These are phyloP conservation scores for Forpus xanthops DNA, from an alignment of 2,797 vertebrate genomes.

Conservation along the genomic window DNA sequence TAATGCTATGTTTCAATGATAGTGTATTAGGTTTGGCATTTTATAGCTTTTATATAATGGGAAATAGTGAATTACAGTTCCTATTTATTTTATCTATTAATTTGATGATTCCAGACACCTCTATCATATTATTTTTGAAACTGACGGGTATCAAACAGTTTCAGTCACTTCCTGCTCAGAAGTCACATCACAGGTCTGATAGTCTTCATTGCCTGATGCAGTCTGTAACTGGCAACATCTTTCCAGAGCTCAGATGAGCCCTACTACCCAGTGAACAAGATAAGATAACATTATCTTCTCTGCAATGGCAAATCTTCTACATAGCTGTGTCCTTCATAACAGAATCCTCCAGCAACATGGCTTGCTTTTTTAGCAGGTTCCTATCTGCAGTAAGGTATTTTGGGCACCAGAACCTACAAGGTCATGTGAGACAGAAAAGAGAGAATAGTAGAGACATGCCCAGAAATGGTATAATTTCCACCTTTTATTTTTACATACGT, in stretches of 20 bases:
- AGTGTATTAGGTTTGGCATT: neutral
- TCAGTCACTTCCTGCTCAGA: neutral
- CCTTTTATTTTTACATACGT: rapidly evolving
- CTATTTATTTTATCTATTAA: neutral
- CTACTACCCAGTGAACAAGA: neutral
- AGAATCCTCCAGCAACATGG: neutral
- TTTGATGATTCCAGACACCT: neutral
- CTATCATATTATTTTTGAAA: neutral
- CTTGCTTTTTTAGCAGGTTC: neutral
- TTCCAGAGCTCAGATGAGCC: neutral
- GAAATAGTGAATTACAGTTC: neutral
- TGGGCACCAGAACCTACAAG: neutral
- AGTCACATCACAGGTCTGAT: neutral
- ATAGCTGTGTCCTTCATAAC: neutral
- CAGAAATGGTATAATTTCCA: neutral
- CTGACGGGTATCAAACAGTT: neutral
- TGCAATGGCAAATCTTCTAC: neutral
- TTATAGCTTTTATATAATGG: neutral
- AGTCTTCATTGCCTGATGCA: neutral
- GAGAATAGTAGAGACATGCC: neutral
- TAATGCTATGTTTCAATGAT: neutral
- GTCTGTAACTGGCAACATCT: neutral
- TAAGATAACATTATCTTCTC: neutral
- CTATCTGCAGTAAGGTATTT: neutral
- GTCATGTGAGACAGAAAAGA: neutral